phyloP scores from a whole-genome alignment of 2,113 vertebrate genomes.

The Otolemur garnettii region DNA sequence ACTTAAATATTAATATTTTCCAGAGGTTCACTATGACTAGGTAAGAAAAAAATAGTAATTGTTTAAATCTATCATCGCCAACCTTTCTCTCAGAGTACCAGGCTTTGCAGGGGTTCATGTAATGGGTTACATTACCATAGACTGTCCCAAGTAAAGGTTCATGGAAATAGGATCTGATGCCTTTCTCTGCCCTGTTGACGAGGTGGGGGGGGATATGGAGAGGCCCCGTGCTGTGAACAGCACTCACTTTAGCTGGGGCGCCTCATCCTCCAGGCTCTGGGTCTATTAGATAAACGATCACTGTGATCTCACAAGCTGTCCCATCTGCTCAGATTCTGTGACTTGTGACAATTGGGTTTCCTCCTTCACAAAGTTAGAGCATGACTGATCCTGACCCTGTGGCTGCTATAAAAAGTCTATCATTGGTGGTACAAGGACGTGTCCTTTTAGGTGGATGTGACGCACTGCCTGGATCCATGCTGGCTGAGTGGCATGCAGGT shows the following conservation, averaged over 20 bases:
- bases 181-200: not conserved
- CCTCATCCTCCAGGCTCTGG: not conserved
- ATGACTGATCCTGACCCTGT: not conserved
- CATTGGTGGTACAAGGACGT: not conserved
- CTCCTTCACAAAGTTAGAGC: not conserved
- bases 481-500: not conserved
- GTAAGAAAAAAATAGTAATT: not conserved
- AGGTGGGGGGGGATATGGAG: not conserved
- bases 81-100: not conserved
- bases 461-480: not conserved
- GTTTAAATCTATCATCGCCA: not conserved
- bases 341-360: not conserved
- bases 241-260: not conserved
- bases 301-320: not conserved
- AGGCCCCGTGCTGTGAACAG: not conserved
- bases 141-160: not conserved
- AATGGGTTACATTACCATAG: not conserved
- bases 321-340: not conserved
- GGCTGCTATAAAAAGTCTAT: constrained; percentile 37
- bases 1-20: not conserved
- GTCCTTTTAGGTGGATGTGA: constrained; percentile 60
- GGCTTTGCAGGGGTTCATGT: not conserved
- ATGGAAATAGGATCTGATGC: not conserved
- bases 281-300: constrained; percentile 12
- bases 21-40: constrained; percentile 17